phyloP scores from a whole-genome alignment of 2,797 vertebrate genomes.

The Liparis tanakae region DNA sequence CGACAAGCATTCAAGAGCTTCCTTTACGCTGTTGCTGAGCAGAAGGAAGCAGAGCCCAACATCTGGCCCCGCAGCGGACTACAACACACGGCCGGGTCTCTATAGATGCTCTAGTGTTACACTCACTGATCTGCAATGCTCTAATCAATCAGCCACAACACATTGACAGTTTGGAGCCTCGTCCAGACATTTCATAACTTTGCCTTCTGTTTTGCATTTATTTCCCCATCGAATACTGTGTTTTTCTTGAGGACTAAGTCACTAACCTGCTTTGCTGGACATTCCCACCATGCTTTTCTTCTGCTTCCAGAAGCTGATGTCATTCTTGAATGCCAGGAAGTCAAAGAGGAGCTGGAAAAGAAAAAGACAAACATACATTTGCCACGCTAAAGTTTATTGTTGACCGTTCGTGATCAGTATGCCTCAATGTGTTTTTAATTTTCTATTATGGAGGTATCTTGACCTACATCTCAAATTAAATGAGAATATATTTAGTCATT shows the following conservation, averaged over 20 bases:
- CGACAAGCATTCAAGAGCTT: not conserved
- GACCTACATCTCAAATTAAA: not conserved
- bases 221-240: not conserved
- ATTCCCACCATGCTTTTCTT: conserved; percentile 99
- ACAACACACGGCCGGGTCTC: not conserved
- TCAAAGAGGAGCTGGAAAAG: conserved; percentile 93
- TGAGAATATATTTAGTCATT: not conserved
- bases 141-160: not conserved
- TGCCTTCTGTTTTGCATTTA: not conserved
- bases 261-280: conserved; percentile 96
- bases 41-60: conserved; percentile 6
- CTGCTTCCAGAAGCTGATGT: conserved; percentile 99
- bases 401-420: not conserved
- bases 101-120: not conserved
- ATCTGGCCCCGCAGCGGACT: conserved; percentile 22
- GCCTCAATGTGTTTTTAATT: not conserved
- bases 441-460: not conserved
- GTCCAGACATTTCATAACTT: not conserved
- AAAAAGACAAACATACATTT: not conserved
- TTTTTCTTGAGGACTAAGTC: not conserved
- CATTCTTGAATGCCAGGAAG: conserved; percentile 98
- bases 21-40: not conserved
- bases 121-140: not conserved
- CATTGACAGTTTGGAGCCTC: not conserved
- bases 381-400: not conserved